Base-by-base conservation (phyloP, 2,888 invertebrate genomes). In the Netelia fuscicornis region DNA sequence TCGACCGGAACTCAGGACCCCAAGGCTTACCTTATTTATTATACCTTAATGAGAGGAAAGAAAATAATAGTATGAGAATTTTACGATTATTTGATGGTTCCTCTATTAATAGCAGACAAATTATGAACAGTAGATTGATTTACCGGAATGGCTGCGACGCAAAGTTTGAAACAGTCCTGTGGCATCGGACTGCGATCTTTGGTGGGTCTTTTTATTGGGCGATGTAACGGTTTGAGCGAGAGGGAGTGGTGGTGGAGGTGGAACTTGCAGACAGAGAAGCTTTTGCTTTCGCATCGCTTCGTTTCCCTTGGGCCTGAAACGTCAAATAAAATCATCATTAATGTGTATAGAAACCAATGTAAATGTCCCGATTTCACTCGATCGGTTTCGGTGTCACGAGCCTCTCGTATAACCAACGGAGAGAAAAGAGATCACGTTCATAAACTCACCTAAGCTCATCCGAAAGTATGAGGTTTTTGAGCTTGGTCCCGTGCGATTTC, bases 1-100 rank as follows among this genome's bases (percentile, higher is more conserved):
- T 91, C 98, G 96, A 58, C 99, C 99, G 17, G 99, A 98, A 78
- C 97, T 97, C 89, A 99, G 94, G 94, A 99, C 99, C 79, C 98
- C 98, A 75, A 98, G 95, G 91, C 97, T 96, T 88, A 97, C 94
- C 91, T 96, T 97, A 88, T 91, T 93, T 89, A 92, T 92, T 91
- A 90, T 89, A 92, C 93, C 93, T 93, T 85, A 6, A 86, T 75
- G 65, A 62, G 58, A 67, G 64, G 44, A 65, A 37, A 52, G 23
- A 37, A 54, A 67, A 64, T 64, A 30, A 75, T 11, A 5, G 30
- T 13, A 5, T 42, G 8, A 44, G 30, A 23, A 9, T 60, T 54
- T 48, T 25, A 60, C 52, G 10, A 23, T 10, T 44, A 20, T 67
- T 76, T 5, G 44, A 13, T 20, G 11, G n/a, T 30, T 67, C 1